These are phyloP conservation scores for Synchiropus splendidus DNA, from an alignment of 2,113 vertebrate genomes.

Conservation along the genomic window DNA sequence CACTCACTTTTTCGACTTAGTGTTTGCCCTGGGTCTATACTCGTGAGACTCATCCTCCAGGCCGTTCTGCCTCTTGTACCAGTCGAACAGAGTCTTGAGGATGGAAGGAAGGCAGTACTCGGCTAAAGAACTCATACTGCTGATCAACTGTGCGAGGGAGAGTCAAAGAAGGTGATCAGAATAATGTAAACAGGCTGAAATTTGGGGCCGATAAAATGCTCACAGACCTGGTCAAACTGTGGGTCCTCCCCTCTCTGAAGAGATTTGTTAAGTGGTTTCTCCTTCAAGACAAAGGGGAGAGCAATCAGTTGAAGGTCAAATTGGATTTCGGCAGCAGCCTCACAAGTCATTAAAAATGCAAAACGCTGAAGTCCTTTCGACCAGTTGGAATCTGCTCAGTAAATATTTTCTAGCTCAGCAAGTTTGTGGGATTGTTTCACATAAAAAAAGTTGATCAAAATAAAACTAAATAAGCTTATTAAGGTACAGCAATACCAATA, in stretches of 20 bases:
- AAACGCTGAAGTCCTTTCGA: too few relatives aligned
- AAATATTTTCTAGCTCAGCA: too few relatives aligned
- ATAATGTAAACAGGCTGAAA: not conserved
- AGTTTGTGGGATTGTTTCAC: too few relatives aligned
- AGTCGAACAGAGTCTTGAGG: conserved; percentile 92
- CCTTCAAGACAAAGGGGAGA: conserved; percentile 57
- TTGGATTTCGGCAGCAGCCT: too few relatives aligned
- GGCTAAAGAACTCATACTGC: conserved; percentile 93
- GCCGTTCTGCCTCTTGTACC: conserved; percentile 98
- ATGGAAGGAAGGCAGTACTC: conserved; percentile 97
- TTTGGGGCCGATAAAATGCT: not conserved
- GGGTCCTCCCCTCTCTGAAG: conserved; percentile 95
- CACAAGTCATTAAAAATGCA: too few relatives aligned
- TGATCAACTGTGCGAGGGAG: conserved; percentile 76
- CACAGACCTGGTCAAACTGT: conserved; percentile 95
- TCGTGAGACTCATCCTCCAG: conserved; percentile 97
- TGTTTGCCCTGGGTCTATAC: conserved; percentile 91
- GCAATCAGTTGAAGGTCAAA: too few relatives aligned
- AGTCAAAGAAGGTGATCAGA: conserved; percentile 5
- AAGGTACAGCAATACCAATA: too few relatives aligned
- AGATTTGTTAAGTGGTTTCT: conserved; percentile 95
- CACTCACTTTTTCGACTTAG: conserved; percentile 91
- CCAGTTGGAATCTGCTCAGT: too few relatives aligned
- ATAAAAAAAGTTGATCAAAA: too few relatives aligned
- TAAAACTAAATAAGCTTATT: too few relatives aligned